A percentile compares a stretch with the other conserved stretches of the same genome.
Evolutionary conservation across 2,888 invertebrate species (phyloP).

Genomic region (Cosmopolites sordidus): DNA sequence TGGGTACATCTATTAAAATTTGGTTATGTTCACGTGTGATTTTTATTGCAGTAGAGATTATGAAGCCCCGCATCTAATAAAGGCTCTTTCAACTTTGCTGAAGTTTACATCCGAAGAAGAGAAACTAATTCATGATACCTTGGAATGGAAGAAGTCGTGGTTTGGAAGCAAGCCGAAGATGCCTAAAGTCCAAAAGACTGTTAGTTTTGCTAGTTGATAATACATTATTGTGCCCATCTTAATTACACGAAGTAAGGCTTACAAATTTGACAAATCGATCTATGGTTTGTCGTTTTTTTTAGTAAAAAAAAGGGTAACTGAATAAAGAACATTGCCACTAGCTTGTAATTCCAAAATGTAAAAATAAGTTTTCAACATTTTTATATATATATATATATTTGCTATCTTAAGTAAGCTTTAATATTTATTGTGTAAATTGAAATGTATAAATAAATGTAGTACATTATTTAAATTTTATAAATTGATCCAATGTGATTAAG

Average conservation of each 20-base stretch:
- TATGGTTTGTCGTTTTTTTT: no score
- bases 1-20: no score
- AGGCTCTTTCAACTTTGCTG: slow-evolving; percentile 79
- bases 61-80: slow-evolving; percentile 83
- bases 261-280: no score
- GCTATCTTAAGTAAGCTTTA: no score
- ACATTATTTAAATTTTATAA: no score
- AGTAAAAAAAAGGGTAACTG: no score
- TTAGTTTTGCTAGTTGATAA: slow-evolving; percentile 59
- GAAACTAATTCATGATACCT: slow-evolving; percentile 72
- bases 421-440: no score
- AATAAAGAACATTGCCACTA: slow-evolving; percentile 8
- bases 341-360: slow-evolving; percentile 3
- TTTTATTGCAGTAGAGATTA: slow-evolving; percentile 62
- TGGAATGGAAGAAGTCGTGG: slow-evolving; percentile 73
- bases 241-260: no score
- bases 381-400: no score
- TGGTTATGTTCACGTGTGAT: neutral
- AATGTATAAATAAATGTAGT: no score
- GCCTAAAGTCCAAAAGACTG: slow-evolving; percentile 51
- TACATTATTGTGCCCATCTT: slow-evolving; percentile 22
- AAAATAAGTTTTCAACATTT: no score
- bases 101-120: slow-evolving; percentile 85
- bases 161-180: slow-evolving; percentile 59
- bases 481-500: neutral